Percentiles rank a stretch among this genome's conserved stretches.
Evolutionary conservation across 1,140 invertebrate species (phyloP).

Genomic region (Ips typographus): DNA sequence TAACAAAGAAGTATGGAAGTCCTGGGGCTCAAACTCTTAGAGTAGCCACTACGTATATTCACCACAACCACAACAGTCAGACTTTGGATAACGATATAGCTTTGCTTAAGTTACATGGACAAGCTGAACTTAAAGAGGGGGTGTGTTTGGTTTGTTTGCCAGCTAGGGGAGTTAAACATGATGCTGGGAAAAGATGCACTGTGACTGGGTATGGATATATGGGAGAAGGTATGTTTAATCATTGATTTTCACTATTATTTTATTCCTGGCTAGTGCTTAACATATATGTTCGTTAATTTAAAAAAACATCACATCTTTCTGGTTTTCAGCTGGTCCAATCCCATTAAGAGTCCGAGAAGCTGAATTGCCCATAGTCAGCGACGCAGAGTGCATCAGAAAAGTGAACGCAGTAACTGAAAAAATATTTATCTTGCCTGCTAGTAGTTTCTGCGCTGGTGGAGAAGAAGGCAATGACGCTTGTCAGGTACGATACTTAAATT

Average conservation of each 20-base stretch:
- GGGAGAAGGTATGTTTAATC: slow-evolving; percentile 74
- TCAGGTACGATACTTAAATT: slow-evolving; percentile 62
- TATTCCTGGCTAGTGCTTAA: too few species aligned
- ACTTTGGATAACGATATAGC: slow-evolving; percentile 96
- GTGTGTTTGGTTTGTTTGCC: slow-evolving; percentile 85
- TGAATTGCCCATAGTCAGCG: slow-evolving; percentile 90
- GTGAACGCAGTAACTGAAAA: slow-evolving; percentile 93
- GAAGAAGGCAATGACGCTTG: slow-evolving; percentile 92
- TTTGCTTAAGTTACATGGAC: slow-evolving; percentile 85
- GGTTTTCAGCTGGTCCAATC: slow-evolving; percentile 78
- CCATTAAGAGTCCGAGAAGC: slow-evolving; percentile 86
- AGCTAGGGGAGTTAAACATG: slow-evolving; percentile 79
- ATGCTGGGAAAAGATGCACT: slow-evolving; percentile 84
- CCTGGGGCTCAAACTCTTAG: slow-evolving; percentile 84
- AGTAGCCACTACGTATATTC: slow-evolving; percentile 91
- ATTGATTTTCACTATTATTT: not conserved
- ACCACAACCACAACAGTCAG: slow-evolving; percentile 95
- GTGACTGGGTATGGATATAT: slow-evolving; percentile 94
- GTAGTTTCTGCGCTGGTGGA: slow-evolving; percentile 90
- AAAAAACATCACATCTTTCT: too few species aligned
- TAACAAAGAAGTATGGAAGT: slow-evolving; percentile 83
- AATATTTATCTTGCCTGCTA: slow-evolving; percentile 88
- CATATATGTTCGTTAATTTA: too few species aligned
- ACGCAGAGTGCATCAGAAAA: slow-evolving; percentile 87
- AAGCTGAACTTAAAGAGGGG: slow-evolving; percentile 84